phyloP scores from a whole-genome alignment of 37 sponge, comb jelly and placozoan species.

The Lycopodina hypogea region DNA sequence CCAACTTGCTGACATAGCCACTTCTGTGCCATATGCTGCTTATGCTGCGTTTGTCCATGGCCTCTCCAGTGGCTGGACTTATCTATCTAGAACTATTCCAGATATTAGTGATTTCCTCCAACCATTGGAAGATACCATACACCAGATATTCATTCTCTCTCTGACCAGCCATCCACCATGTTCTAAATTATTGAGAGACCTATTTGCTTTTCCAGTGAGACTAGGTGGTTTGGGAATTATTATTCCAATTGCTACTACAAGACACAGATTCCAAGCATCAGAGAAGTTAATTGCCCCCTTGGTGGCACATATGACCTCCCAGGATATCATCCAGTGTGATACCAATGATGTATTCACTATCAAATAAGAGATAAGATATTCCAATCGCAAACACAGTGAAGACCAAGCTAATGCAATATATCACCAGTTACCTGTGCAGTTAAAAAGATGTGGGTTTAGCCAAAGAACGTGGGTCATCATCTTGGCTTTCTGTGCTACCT shows the following conservation, averaged over 20 bases:
- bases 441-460: constrained; percentile 25
- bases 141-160: constrained; percentile 14
- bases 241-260: not conserved
- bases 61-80: too few relatives aligned
- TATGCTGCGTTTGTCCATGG: too few relatives aligned
- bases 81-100: too few relatives aligned
- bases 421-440: not conserved
- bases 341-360: too few relatives aligned
- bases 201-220: constrained; percentile 27
- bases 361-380: too few relatives aligned
- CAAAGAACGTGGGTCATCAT: constrained; percentile 24
- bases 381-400: too few relatives aligned
- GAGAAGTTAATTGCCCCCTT: too few relatives aligned
- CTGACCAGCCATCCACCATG: constrained; percentile 30
- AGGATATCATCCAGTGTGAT: not conserved
- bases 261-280: constrained; percentile 19
- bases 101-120: too few relatives aligned
- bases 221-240: constrained; percentile 41
- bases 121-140: too few relatives aligned
- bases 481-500: constrained; percentile 28
- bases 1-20: constrained; percentile 23
- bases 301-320: too few relatives aligned
- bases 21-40: too few relatives aligned
- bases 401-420: constrained; percentile 3
- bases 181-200: constrained; percentile 13